Percentiles rank a stretch among this genome's conserved stretches.
These are phyloP conservation scores for Cheilosia urbana DNA, from an alignment of 2,888 invertebrate species.

Conservation along the genomic window DNA sequence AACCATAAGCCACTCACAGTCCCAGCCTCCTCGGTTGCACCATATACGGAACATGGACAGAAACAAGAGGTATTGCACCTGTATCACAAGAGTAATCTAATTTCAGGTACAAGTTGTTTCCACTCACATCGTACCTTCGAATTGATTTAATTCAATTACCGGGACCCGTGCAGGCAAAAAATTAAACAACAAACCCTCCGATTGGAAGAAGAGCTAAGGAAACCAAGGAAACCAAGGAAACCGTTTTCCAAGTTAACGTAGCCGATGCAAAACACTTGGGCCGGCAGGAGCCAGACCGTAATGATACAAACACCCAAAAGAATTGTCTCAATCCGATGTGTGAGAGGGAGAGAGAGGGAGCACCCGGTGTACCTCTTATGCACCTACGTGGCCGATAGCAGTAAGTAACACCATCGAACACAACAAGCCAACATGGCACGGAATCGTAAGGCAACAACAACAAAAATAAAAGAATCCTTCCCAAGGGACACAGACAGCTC, in stretches of 20 bases:
- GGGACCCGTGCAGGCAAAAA: slow-evolving; percentile 58
- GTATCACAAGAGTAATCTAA: slow-evolving; percentile 78
- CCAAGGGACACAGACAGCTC: slow-evolving; percentile 49
- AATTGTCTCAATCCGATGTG: slow-evolving; percentile 65
- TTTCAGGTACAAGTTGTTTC: slow-evolving; percentile 78
- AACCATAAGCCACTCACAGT: slow-evolving; percentile 70
- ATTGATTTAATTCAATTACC: slow-evolving; percentile 78
- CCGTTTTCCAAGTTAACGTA: slow-evolving; percentile 20
- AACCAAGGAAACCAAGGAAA: slow-evolving; percentile 25
- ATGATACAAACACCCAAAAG: slow-evolving; percentile 69
- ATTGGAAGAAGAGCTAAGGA: slow-evolving; percentile 22
- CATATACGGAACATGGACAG: slow-evolving; percentile 70
- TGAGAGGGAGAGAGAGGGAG: not conserved
- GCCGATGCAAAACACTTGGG: slow-evolving; percentile 62
- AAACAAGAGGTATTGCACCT: slow-evolving; percentile 78
- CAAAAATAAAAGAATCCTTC: slow-evolving; percentile 40
- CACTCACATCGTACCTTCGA: slow-evolving; percentile 77
- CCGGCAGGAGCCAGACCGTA: slow-evolving; percentile 28
- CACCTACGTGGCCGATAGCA: slow-evolving; percentile 68
- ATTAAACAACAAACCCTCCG: not conserved
- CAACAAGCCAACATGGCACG: slow-evolving; percentile 63
- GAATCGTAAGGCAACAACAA: slow-evolving; percentile 12
- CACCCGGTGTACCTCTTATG: slow-evolving; percentile 48
- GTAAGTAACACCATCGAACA: slow-evolving; percentile 75
- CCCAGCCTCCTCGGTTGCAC: not conserved